Base-by-base conservation (phyloP, 1,140 invertebrate species). In the Limonius californicus region DNA sequence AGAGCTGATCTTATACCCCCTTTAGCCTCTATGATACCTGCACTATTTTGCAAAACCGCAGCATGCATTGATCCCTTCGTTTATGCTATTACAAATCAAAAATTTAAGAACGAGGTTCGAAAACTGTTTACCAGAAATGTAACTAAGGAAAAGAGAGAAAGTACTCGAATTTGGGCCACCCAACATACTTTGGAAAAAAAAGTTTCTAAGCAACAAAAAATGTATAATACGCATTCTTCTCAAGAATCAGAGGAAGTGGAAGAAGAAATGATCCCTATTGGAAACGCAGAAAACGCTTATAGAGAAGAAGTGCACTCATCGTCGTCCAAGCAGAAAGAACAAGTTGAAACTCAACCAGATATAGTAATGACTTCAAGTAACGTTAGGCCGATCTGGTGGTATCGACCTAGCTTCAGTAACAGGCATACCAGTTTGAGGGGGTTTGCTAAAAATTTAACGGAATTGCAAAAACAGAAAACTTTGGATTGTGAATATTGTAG, bases 11-110 rank as follows among this genome's bases (percentile, higher is more conserved):
- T 83, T 3, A 81, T 91, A 11, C 84, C 86, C 0, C 89, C 89
- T 0, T 64, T 85, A 12, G 72, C 78, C 0, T 89, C 88, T 0
- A 89, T 90, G 87, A 78, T 90, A 11, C 89, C 89, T 0, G 89
- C 89, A 0, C 75, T 90, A 14, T 88, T 89, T 71, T 88, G 87
- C 73, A 91, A 91, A 73, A 82, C 83, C 0, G 85, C 88, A 0
- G 86, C 87, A 54, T 88, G 86, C 66, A 80, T 90, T 30, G 87
- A 91, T 75, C 89, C 89, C 1, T 90, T 87, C 68, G 77, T 90
- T 54, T 91, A 91, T 69, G 85, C 87, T 1, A 81, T 88, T 47
- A 85, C 84, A 0, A 87, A 90, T 77, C 87, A 87, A 0, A 82
- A 85, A 68, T 88, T 88, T 72, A 69, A 27, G 30, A 14, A 14